phyloP scores from a whole-genome alignment of 2,888 invertebrate genomes.

The Mythimna lalbum region DNA sequence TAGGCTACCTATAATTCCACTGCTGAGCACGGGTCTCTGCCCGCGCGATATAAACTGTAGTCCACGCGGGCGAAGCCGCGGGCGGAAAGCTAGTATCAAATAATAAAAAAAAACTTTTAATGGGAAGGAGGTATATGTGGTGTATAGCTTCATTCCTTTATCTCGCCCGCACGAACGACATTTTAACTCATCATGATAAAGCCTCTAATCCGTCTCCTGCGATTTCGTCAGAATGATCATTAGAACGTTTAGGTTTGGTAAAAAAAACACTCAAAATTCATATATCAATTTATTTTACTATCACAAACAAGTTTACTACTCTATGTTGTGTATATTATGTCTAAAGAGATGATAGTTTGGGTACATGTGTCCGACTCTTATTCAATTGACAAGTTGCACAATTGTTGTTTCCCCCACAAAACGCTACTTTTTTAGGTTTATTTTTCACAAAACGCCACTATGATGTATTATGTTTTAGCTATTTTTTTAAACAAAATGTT shows the following conservation, averaged over 20 bases:
- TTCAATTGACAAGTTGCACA: slow-evolving; percentile 2
- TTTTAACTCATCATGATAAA: neutral
- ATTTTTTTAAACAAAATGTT: neutral
- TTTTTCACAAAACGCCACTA: no score
- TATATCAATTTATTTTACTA: slow-evolving; percentile 68
- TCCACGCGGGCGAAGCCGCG: no score
- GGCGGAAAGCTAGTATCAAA: no score
- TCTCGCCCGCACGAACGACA: no score
- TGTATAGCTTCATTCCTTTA: no score
- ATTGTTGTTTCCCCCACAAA: neutral
- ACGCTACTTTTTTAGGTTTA: no score
- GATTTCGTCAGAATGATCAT: neutral
- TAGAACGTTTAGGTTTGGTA: no score
- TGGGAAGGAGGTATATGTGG: no score
- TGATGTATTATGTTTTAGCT: neutral
- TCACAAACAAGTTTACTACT: slow-evolving; percentile 69
- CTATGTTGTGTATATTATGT: slow-evolving; percentile 64
- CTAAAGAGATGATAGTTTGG: slow-evolving; percentile 58
- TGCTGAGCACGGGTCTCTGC: no score
- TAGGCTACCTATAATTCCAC: no score
- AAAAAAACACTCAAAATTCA: slow-evolving; percentile 24
- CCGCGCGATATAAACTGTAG: no score
- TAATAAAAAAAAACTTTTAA: no score
- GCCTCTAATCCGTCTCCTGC: neutral
- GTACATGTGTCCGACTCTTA: slow-evolving; percentile 32